Evolutionary conservation across 1,140 invertebrate species (phyloP).

Genomic region (Melipona quadrifasciata): DNA sequence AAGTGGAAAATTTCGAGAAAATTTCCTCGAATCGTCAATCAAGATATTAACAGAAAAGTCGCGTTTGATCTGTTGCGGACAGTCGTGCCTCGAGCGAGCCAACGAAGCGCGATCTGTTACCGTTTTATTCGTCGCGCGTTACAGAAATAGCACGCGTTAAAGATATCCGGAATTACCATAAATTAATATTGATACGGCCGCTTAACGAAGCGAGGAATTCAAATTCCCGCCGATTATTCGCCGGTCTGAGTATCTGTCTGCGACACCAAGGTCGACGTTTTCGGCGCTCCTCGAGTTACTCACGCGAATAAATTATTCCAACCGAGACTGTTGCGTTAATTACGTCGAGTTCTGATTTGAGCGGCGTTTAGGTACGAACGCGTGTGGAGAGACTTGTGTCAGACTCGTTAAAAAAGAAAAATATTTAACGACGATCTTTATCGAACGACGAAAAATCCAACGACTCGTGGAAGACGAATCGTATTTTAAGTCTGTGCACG

Average conservation of each 20-base stretch:
- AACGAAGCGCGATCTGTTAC: neutral
- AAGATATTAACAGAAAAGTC: too few species aligned
- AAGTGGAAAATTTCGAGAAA: too few species aligned
- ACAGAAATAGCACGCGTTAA: neutral
- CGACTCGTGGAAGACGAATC: neutral
- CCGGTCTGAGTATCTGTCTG: neutral
- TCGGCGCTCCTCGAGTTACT: neutral
- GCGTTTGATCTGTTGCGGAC: neutral
- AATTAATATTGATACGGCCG: neutral
- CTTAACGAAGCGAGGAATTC: neutral
- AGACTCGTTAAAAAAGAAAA: neutral
- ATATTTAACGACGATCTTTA: too few species aligned
- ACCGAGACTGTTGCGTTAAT: neutral
- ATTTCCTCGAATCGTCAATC: too few species aligned
- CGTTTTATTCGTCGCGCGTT: neutral
- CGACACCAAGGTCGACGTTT: neutral
- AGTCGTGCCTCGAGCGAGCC: neutral
- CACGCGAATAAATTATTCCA: neutral
- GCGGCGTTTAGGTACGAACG: neutral
- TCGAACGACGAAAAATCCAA: neutral
- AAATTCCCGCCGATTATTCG: neutral
- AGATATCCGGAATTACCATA: neutral
- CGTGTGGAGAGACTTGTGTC: neutral
- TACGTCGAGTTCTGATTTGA: neutral
- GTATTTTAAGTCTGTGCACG: conserved; percentile 4